These are phyloP conservation scores for Erythrocercus mccallii DNA, from an alignment of 2,113 vertebrate genomes.

Conservation along the genomic window DNA sequence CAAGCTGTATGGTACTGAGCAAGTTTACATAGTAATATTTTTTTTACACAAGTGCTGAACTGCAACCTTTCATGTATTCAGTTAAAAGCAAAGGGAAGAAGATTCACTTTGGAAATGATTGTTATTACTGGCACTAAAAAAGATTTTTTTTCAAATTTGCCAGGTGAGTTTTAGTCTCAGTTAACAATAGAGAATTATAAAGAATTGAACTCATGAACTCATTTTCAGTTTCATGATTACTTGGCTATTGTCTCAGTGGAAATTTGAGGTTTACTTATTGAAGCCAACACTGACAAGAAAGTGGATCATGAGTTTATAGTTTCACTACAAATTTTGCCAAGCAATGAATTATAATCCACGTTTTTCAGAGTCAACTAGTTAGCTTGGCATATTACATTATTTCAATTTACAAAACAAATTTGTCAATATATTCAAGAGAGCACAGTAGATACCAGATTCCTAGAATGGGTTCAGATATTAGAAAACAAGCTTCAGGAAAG, in stretches of 20 bases:
- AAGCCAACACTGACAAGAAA: neutral
- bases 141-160: fast-evolving
- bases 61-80: neutral
- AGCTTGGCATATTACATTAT: neutral
- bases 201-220: neutral
- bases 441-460: neutral
- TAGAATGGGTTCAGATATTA: neutral
- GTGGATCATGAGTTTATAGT: neutral
- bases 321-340: neutral
- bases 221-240: neutral
- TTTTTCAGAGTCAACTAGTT: neutral
- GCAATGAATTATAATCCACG: neutral
- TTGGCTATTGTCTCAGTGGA: neutral
- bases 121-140: neutral
- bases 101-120: neutral
- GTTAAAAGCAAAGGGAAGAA: neutral
- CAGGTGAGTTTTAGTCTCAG: neutral
- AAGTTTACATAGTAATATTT: neutral
- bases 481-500: neutral
- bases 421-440: neutral
- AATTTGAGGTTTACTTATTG: neutral
- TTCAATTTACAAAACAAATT: neutral
- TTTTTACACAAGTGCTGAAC: neutral
- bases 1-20: neutral
- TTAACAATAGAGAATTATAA: neutral